Percentiles rank a stretch among this genome's conserved stretches.
phyloP scores from a whole-genome alignment of 2,888 invertebrate species.

The Drosophila rellima region DNA sequence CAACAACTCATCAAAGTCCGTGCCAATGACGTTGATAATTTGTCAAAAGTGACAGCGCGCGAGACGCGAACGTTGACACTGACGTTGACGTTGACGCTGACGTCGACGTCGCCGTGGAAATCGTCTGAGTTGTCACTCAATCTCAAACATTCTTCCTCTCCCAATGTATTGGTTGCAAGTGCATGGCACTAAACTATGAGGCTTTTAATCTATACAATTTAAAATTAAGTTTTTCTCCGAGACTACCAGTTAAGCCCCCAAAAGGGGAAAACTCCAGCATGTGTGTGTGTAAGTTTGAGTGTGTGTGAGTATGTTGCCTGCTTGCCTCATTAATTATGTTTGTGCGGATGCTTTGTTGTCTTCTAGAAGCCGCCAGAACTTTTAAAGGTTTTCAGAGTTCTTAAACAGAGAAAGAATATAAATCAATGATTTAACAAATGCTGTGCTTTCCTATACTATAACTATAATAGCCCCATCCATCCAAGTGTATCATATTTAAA shows the following conservation, averaged over 20 bases:
- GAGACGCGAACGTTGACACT: constrained; percentile 28
- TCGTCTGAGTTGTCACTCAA: constrained; percentile 54
- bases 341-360: constrained; percentile 47
- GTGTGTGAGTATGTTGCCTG: constrained; percentile 36
- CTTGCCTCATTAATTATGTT: constrained; percentile 75
- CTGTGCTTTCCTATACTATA: too few species aligned
- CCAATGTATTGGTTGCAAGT: constrained; percentile 7
- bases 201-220: constrained; percentile 77
- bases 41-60: constrained; percentile 82
- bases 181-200: constrained; percentile 65
- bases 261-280: constrained; percentile 12
- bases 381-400: constrained; percentile 16
- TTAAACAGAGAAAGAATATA: background rate
- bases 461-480: background rate
- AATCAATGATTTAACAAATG: background rate
- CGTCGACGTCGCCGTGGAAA: constrained; percentile 6
- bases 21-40: constrained; percentile 81
- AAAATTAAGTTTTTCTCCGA: constrained; percentile 70
- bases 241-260: constrained; percentile 9
- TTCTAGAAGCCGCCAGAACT: constrained; percentile 34
- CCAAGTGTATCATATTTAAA: too few species aligned
- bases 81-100: background rate
- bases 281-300: background rate
- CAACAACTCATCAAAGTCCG: constrained; percentile 78
- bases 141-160: constrained; percentile 11